Conservation (phyloP, 2,113 vertebrate genomes). For the Campylomormyrus numenius region DNA sequence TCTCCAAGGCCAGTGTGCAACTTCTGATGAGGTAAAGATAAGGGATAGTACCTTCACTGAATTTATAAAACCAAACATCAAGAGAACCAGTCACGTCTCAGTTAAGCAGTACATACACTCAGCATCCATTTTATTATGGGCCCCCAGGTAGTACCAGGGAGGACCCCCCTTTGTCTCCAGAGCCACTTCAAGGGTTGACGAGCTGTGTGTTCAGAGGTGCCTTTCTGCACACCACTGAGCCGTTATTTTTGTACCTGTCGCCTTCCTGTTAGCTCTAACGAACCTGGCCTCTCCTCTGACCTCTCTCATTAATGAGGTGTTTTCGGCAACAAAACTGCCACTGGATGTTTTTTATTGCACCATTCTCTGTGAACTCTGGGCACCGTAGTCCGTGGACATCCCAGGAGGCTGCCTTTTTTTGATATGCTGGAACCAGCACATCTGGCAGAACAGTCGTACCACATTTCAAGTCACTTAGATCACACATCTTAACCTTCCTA, state of each 20-base stretch:
- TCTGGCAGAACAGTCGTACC: background rate
- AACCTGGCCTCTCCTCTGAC: background rate
- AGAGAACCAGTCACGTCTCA: background rate
- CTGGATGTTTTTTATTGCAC: background rate
- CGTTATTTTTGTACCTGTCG: background rate
- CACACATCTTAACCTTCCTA: constrained; percentile 2
- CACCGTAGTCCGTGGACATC: background rate
- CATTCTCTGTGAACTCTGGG: background rate
- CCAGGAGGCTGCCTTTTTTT: background rate
- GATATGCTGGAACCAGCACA: background rate
- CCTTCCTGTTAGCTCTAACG: background rate
- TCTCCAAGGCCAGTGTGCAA: background rate
- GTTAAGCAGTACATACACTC: background rate
- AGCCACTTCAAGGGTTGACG: background rate
- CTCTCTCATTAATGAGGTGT: background rate
- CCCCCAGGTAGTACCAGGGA: background rate
- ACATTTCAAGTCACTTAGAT: background rate
- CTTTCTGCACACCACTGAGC: background rate
- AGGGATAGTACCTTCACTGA: background rate
- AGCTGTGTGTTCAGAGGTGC: background rate
- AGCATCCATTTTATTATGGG: background rate
- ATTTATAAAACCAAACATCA: background rate
- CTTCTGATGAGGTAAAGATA: background rate
- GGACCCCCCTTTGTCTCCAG: background rate
- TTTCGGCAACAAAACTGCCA: background rate